These are phyloP conservation scores for Spodoptera frugiperda DNA, from an alignment of 1,140 invertebrate genomes.

Conservation along the genomic window DNA sequence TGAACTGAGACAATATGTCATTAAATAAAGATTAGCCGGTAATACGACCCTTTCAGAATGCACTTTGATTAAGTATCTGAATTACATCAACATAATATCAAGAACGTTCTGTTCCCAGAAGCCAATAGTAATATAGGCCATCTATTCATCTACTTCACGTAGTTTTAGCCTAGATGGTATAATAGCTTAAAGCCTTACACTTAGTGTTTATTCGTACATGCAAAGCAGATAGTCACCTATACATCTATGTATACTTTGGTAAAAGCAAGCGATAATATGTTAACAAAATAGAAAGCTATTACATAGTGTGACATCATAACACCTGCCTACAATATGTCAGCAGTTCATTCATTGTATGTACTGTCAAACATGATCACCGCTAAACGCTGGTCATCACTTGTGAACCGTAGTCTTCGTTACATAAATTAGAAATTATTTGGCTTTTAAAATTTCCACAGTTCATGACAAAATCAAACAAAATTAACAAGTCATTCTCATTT, in stretches of 20 bases:
- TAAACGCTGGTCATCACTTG: conserved; percentile 46
- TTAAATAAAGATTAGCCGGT: background rate
- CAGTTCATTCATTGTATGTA: conserved; percentile 27
- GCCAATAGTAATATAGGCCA: no score
- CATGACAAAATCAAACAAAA: conserved; percentile 15
- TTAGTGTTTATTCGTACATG: no score
- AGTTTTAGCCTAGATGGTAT: no score
- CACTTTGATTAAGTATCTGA: no score
- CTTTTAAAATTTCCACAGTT: conserved; percentile 15
- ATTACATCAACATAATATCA: no score
- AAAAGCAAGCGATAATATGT: conserved; percentile 14
- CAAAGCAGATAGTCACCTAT: no score
- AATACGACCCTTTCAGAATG: background rate
- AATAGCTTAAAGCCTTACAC: no score
- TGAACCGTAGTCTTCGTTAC: conserved; percentile 39
- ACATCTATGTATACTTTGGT: background rate
- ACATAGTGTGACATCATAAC: conserved; percentile 23
- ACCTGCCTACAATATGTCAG: background rate
- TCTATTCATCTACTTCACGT: no score
- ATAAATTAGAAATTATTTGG: conserved; percentile 53
- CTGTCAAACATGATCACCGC: conserved; percentile 54
- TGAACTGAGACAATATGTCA: background rate
- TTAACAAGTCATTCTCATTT: conserved; percentile 1
- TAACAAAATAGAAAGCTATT: conserved; percentile 53
- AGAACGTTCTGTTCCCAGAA: no score